phyloP scores from a whole-genome alignment of 2,888 invertebrate genomes.

The Microctonus hyperodae region DNA sequence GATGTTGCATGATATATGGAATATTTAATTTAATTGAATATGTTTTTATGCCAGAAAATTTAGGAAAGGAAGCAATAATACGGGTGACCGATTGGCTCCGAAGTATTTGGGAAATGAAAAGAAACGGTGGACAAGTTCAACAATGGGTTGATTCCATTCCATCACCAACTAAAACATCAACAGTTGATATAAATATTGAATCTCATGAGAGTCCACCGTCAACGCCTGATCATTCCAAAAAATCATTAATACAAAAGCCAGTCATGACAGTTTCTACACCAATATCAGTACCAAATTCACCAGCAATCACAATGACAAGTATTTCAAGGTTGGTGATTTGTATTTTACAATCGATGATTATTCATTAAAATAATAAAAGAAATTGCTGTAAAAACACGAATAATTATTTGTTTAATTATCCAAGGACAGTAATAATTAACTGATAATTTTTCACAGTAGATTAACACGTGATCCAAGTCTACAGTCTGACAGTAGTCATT shows the following conservation, averaged over 20 bases:
- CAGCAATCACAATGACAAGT: constrained; percentile 47
- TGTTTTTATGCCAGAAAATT: constrained; percentile 48
- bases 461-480: constrained; percentile 59
- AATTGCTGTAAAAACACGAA: neutral
- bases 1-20: constrained; percentile 10
- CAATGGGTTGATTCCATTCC: constrained; percentile 80
- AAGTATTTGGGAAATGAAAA: constrained; percentile 67
- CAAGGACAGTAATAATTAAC: constrained; percentile 34
- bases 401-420: neutral
- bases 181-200: constrained; percentile 33
- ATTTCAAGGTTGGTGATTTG: constrained; percentile 46
- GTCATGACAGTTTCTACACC: constrained; percentile 56
- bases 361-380: neutral
- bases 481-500: constrained; percentile 68
- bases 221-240: constrained; percentile 32
- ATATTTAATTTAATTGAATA: neutral
- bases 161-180: constrained; percentile 48
- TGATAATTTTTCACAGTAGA: constrained; percentile 47
- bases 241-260: constrained; percentile 43
- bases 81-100: constrained; percentile 58
- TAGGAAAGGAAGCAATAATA: constrained; percentile 55
- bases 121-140: constrained; percentile 73
- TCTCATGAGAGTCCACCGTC: constrained; percentile 33
- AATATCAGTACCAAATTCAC: constrained; percentile 53
- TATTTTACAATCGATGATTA: constrained; percentile 4